phyloP scores from a whole-genome alignment of 2,797 vertebrate species.

The Potorous gilbertii region DNA sequence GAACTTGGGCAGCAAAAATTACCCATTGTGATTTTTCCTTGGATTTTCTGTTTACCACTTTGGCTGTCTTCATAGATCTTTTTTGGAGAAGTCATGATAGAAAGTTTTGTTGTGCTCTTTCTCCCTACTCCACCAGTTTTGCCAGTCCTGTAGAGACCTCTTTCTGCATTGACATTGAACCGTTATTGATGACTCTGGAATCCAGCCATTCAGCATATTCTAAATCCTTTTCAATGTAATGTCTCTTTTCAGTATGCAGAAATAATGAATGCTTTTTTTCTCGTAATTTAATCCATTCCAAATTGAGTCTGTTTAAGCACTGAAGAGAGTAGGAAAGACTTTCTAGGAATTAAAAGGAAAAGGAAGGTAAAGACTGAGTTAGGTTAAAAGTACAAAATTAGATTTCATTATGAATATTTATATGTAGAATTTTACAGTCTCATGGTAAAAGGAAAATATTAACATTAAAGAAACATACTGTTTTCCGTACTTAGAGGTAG shows the following conservation, averaged over 20 bases:
- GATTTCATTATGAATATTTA: slow-evolving; percentile 17
- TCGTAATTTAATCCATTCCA: slow-evolving; percentile 9
- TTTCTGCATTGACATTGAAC: not conserved
- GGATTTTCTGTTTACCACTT: not conserved
- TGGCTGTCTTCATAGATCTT: not conserved
- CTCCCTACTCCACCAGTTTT: not conserved
- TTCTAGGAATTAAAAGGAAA: slow-evolving; percentile 20
- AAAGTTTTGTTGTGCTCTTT: not conserved
- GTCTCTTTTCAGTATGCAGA: slow-evolving; percentile 18
- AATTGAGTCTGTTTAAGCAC: slow-evolving; percentile 17
- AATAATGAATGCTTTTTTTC: slow-evolving; percentile 5
- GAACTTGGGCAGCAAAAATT: not conserved
- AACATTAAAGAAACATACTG: not conserved
- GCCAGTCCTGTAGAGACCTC: not conserved
- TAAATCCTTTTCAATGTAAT: not conserved
- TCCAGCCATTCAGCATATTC: not conserved
- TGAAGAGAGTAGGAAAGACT: slow-evolving; percentile 38
- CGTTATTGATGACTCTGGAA: not conserved
- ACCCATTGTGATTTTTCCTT: not conserved
- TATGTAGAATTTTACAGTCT: not conserved
- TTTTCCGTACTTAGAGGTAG: not conserved
- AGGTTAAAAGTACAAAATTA: not conserved
- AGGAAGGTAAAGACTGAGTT: slow-evolving; percentile 38
- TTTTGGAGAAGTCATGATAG: not conserved
- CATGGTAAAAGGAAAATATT: not conserved